Percentiles rank a stretch among this genome's conserved stretches.
Conservation (phyloP, 2,113 vertebrate species). For the Prochilodus magdalenae region DNA sequence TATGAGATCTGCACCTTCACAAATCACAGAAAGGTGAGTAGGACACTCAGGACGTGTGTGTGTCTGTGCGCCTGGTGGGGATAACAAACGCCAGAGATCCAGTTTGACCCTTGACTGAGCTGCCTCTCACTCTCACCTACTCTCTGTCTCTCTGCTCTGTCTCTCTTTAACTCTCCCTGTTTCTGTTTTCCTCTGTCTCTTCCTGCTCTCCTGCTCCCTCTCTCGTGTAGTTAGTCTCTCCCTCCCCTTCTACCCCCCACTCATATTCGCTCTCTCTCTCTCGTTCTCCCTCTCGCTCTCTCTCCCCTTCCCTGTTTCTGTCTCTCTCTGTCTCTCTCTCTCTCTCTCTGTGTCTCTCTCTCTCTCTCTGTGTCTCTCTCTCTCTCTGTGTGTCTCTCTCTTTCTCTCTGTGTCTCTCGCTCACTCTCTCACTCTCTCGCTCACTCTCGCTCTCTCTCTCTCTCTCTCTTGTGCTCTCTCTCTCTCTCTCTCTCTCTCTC, state of each 20-base stretch:
- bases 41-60: neutral
- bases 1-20: conserved; percentile 74
- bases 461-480: conserved; percentile 24
- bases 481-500: neutral
- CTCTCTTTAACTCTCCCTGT: neutral
- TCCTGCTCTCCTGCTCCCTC: neutral
- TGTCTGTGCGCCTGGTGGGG: neutral
- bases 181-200: conserved; percentile 30
- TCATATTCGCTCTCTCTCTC: too few relatives aligned
- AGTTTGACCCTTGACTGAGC: neutral
- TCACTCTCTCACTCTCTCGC: neutral
- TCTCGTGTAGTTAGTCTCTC: neutral
- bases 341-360: neutral
- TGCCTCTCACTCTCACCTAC: conserved; percentile 58
- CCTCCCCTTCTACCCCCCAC: conserved; percentile 53
- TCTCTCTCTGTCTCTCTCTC: too few relatives aligned
- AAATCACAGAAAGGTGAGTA: conserved; percentile 84
- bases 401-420: conserved; percentile 45
- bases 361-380: neutral
- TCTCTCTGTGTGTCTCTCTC: conserved; percentile 19
- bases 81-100: neutral
- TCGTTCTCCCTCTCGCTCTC: neutral
- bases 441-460: conserved; percentile 12
- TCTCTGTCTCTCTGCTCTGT: neutral
- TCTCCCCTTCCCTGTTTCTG: neutral